These are phyloP conservation scores for Ameiurus melas DNA, from an alignment of 2,113 vertebrate species.

Conservation along the genomic window DNA sequence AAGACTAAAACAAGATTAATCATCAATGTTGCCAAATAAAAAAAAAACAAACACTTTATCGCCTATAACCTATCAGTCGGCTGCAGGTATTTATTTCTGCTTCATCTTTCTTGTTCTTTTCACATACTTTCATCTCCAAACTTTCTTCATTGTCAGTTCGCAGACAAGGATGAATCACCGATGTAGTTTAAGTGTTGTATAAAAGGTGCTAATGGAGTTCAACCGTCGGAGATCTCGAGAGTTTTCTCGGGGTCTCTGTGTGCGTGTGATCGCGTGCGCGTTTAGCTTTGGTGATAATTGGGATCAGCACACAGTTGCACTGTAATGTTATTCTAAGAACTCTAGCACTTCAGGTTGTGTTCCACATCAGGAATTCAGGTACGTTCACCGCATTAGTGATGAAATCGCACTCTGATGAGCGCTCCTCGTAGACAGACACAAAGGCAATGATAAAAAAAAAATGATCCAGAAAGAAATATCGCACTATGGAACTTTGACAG, in stretches of 20 bases:
- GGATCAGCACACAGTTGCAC: slow-evolving; percentile 11
- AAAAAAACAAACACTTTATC: no score
- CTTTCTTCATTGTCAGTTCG: neutral
- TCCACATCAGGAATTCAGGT: neutral
- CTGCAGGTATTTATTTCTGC: neutral
- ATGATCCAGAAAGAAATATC: neutral
- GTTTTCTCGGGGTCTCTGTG: neutral
- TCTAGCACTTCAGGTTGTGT: neutral
- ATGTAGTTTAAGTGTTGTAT: neutral
- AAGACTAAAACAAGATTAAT: no score
- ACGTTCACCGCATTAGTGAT: neutral
- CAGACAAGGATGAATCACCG: neutral
- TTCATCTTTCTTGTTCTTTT: neutral
- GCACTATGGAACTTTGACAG: neutral
- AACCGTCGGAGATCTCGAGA: neutral
- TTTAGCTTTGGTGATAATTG: slow-evolving; percentile 17
- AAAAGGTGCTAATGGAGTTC: slow-evolving; percentile 37
- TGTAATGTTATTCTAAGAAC: neutral
- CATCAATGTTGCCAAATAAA: no score
- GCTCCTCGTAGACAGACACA: neutral
- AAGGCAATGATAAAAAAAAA: neutral
- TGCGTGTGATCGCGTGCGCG: neutral
- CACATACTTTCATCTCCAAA: slow-evolving; percentile 1
- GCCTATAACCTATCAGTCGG: no score
- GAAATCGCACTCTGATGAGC: neutral